phyloP scores from a whole-genome alignment of 2,113 vertebrate genomes.

The Heterocephalus glaber region DNA sequence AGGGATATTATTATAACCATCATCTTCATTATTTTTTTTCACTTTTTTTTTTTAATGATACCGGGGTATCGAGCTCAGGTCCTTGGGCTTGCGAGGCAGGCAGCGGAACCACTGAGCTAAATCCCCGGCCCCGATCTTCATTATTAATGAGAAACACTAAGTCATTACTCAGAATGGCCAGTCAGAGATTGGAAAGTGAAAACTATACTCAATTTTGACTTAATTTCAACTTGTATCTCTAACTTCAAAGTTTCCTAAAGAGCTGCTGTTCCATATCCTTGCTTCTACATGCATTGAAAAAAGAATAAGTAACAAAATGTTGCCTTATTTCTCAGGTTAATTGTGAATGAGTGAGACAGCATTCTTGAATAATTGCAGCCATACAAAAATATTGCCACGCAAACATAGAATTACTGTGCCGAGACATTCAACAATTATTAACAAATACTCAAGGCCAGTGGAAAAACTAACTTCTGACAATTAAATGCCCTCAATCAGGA shows the following conservation, averaged over 20 bases:
- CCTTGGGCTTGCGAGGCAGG: too few relatives aligned
- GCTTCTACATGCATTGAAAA: background rate
- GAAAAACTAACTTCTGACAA: background rate
- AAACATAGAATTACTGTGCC: background rate
- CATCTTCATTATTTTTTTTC: background rate
- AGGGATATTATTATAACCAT: background rate
- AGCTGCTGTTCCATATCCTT: background rate
- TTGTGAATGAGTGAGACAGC: background rate
- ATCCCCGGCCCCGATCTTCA: too few relatives aligned
- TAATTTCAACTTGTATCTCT: background rate
- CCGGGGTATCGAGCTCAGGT: too few relatives aligned
- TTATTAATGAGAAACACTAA: background rate
- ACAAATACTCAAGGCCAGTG: background rate
- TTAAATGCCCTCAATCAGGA: background rate
- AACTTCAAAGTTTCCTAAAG: background rate
- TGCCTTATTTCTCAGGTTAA: background rate
- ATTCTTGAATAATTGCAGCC: background rate
- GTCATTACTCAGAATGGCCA: background rate
- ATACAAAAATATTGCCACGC: background rate
- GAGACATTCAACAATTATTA: background rate
- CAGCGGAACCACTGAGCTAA: too few relatives aligned
- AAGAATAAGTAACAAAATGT: background rate
- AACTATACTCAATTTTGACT: background rate
- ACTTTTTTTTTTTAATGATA: too few relatives aligned
- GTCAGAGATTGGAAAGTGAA: background rate